Percentiles rank a stretch among this genome's conserved stretches.
These are phyloP conservation scores for Peribatodes rhomboidaria DNA, from an alignment of 2,888 invertebrate species.

Conservation along the genomic window DNA sequence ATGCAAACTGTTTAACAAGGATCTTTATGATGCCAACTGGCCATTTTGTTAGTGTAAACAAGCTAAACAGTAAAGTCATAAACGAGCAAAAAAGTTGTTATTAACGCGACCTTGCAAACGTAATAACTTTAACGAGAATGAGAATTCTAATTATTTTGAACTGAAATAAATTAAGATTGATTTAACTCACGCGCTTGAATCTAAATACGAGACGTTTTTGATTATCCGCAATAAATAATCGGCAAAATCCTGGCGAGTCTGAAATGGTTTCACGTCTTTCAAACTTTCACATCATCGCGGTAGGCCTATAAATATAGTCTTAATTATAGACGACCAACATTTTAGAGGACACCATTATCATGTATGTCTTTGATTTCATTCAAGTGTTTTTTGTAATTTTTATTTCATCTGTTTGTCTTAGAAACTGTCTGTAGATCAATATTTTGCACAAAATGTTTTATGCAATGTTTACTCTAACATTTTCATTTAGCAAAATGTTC, in stretches of 20 bases:
- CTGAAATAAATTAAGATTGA: conserved; percentile 3
- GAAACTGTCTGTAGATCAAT: not conserved
- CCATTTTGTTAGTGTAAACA: not conserved
- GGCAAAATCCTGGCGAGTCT: conserved; percentile 25
- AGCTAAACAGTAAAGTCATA: conserved; percentile 7
- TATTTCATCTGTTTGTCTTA: conserved; percentile 1
- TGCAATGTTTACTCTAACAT: conserved; percentile 27
- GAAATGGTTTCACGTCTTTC: conserved; percentile 32
- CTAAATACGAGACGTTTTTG: conserved; percentile 20
- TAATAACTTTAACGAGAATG: not conserved
- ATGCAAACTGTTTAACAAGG: conserved; percentile 2
- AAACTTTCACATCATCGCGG: conserved; percentile 32
- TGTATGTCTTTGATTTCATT: conserved; percentile 52
- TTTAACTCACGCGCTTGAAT: conserved; percentile 17
- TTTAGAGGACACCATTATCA: conserved; percentile 45
- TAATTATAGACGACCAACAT: conserved; percentile 62
- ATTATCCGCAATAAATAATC: conserved; percentile 38
- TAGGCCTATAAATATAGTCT: conserved; percentile 57
- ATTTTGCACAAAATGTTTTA: conserved; percentile 1
- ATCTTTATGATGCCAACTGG: not conserved
- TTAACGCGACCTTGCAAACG: not conserved
- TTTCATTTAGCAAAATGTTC: conserved; percentile 20
- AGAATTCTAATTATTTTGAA: not conserved
- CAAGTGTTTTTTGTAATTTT: conserved; percentile 18
- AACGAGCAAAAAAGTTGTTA: not conserved